Percentiles rank a stretch among this genome's conserved stretches.
Evolutionary conservation across 30 jellyfish, hydroid and myxozoan species (phyloP).

Genomic region (Turritopsis rubra): DNA sequence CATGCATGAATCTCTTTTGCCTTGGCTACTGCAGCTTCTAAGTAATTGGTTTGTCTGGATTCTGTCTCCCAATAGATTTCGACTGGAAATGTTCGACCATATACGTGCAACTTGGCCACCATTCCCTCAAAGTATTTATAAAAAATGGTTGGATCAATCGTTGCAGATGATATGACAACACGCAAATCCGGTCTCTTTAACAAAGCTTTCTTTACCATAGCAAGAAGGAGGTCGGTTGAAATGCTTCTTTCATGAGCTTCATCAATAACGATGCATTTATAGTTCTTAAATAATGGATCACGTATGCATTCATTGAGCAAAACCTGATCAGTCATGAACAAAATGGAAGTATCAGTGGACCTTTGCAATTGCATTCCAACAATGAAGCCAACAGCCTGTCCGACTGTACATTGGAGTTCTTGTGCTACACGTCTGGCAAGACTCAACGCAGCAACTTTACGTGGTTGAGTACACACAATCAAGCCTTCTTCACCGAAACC

Average conservation of each 20-base stretch:
- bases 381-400: slow-evolving; percentile 48
- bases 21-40: slow-evolving; percentile 30
- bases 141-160: slow-evolving; percentile 60
- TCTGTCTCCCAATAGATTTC: slow-evolving; percentile 34
- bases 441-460: slow-evolving; percentile 70
- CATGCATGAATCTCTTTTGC: slow-evolving; percentile 39
- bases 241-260: slow-evolving; percentile 80
- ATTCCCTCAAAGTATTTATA: slow-evolving; percentile 41
- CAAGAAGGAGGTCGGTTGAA: slow-evolving; percentile 48
- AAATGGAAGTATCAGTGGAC: slow-evolving; percentile 24
- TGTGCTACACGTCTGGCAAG: slow-evolving; percentile 48
- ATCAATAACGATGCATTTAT: slow-evolving; percentile 47
- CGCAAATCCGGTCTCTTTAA: slow-evolving; percentile 26
- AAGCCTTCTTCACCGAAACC: slow-evolving; percentile 15
- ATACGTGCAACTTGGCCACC: slow-evolving; percentile 36
- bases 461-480: slow-evolving; percentile 66
- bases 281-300: slow-evolving; percentile 36
- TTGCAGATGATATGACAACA: slow-evolving; percentile 64
- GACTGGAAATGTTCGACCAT: slow-evolving; percentile 63
- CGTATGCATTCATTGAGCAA: slow-evolving; percentile 51
- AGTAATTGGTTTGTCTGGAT: not conserved
- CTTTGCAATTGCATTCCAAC: slow-evolving; percentile 39
- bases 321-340: slow-evolving; percentile 55
- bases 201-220: slow-evolving; percentile 39
- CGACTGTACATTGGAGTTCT: slow-evolving; percentile 39